Percentiles rank a stretch among this genome's conserved stretches.
Evolutionary conservation across 2,888 invertebrate genomes (phyloP).

Genomic region (Gastracanthus pulcherrimus): DNA sequence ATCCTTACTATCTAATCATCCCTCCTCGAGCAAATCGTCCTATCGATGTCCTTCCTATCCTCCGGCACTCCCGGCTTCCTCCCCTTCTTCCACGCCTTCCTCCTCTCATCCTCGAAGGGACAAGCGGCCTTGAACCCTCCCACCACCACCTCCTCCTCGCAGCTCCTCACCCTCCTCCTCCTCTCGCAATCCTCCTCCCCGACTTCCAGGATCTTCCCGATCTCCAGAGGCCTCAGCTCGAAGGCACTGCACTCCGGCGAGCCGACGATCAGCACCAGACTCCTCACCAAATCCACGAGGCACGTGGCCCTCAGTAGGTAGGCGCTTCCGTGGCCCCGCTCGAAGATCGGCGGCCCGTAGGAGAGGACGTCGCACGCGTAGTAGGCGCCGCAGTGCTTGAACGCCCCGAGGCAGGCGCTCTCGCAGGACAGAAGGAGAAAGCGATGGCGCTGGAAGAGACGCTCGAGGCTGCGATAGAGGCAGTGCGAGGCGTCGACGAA

Average conservation of each 20-base stretch:
- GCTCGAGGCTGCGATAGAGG: constrained; percentile 66
- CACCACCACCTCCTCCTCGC: neutral
- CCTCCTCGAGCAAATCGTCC: neutral
- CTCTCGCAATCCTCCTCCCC: neutral
- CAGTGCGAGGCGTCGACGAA: constrained; percentile 59
- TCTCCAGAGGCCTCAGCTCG: constrained; percentile 67
- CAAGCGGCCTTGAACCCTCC: neutral
- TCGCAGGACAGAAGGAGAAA: constrained; percentile 70
- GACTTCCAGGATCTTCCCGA: constrained; percentile 65
- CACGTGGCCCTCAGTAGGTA: constrained; percentile 69
- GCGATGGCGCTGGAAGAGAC: constrained; percentile 64
- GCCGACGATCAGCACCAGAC: constrained; percentile 66
- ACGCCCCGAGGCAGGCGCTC: constrained; percentile 66
- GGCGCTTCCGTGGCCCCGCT: constrained; percentile 64
- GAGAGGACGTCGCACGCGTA: constrained; percentile 70
- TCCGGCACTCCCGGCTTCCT: neutral
- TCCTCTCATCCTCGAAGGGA: constrained; percentile 16
- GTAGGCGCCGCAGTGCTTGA: constrained; percentile 70
- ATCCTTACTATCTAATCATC: constrained; percentile 1
- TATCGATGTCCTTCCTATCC: neutral
- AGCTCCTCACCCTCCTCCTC: neutral
- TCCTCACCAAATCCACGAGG: constrained; percentile 66
- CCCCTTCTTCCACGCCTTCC: neutral
- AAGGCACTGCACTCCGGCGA: constrained; percentile 69
- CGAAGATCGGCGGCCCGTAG: constrained; percentile 70